Conservation (phyloP, 35 echinoderm and acorn worm genomes). For the Strongylocentrotus purpuratus region DNA sequence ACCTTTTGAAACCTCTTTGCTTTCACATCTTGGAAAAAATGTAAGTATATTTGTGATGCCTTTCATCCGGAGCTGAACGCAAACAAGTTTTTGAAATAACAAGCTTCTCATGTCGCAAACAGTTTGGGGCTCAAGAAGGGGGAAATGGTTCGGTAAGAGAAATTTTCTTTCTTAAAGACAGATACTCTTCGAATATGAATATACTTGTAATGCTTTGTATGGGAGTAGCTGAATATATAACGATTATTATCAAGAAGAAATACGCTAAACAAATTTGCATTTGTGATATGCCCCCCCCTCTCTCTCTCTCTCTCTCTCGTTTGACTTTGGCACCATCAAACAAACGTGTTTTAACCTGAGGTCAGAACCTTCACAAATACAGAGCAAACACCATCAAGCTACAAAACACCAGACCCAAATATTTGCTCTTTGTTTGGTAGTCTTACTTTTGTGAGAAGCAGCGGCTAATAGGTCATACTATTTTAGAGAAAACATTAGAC, state of each 20-base stretch:
- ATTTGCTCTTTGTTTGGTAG: neutral
- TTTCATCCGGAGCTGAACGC: neutral
- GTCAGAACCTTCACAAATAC: neutral
- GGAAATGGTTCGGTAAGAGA: neutral
- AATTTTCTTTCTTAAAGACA: no score
- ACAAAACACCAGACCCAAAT: neutral
- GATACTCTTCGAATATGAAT: no score
- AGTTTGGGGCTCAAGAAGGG: neutral
- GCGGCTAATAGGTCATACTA: no score
- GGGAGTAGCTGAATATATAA: no score
- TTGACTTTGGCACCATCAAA: neutral
- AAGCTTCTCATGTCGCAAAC: neutral
- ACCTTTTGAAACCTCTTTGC: neutral
- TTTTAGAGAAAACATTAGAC: no score
- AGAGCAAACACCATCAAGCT: neutral
- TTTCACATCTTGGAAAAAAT: neutral
- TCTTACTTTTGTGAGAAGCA: no score
- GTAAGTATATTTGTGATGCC: neutral
- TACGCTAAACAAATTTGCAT: neutral
- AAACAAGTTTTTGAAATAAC: neutral
- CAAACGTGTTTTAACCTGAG: neutral
- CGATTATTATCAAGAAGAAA: neutral
- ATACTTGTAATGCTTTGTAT: no score
- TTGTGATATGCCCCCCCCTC: no score
- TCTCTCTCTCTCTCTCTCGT: neutral